Evolutionary conservation across 2,888 invertebrate species (phyloP), one percentile per base, ranked within the genome.

Genomic region (Mactromeris polynyma): DNA sequence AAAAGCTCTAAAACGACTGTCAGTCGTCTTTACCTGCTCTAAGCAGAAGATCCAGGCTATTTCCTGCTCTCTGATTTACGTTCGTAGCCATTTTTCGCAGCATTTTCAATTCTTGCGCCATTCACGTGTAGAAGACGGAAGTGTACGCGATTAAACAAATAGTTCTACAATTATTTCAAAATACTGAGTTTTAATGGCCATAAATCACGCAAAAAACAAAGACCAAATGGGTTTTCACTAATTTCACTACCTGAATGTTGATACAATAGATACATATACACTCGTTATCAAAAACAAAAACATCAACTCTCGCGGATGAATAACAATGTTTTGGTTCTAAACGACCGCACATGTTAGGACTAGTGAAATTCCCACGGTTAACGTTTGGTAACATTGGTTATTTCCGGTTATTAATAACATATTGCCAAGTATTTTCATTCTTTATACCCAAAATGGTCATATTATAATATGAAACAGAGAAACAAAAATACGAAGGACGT

Each of bases 31-130:
- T 94, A 95, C 95, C 95, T 92, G 95, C 95, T 92, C 93, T 88
- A 73, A 95, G 92, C 88, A 95, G 91, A 78, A 95, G 92, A 91
- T 95, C 95, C 36, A 95, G 92, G 84, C 89, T 94, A 88, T 91
- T 94, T 82, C 89, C 90, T 86, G 85, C 90, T 88, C 77, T 91
- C 81, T 89, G 92, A 85, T 82, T 92, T 87, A 84, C 91, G 85
- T 73, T 85, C 87, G 92, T 90, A 88, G 93, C 93, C 94, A 94
- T 94, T 89, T 91, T 93, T 88, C 84, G 73, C 81, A 81, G 77
- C 54, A 73, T 88, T 93, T 92, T 86, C 86, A 92, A 92, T 92
- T 92, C 92, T 90, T 93, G 89, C 92, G 92, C 92, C 91, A 91
- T 89, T 92, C 90, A 91, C 89, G 89, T 90, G 91, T 83, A 89